These are phyloP conservation scores for Serilophus lunatus DNA, from an alignment of 2,113 vertebrate species.

Conservation along the genomic window DNA sequence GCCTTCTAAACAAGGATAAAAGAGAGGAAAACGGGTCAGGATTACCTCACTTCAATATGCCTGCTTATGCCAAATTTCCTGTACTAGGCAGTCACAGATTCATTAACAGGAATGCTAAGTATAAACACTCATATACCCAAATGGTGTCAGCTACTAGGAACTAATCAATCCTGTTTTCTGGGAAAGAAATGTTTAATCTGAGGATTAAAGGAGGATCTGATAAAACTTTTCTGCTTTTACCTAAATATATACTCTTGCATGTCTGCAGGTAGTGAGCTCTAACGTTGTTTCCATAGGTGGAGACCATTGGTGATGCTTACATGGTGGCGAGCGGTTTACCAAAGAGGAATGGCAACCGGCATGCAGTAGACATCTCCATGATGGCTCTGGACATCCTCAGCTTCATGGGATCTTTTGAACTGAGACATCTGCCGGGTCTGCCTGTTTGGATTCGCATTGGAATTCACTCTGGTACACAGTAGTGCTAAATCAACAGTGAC, in stretches of 20 bases:
- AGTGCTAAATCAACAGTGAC: neutral
- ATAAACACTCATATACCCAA: neutral
- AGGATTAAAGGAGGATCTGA: neutral
- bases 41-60: neutral
- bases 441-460: conserved; percentile 99
- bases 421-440: conserved; percentile 91
- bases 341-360: conserved; percentile 89
- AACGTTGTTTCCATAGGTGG: conserved; percentile 79
- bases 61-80: neutral
- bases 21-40: neutral
- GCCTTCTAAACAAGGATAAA: neutral
- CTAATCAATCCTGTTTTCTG: neutral
- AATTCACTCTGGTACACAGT: conserved; percentile 88
- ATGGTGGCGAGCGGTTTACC: conserved; percentile 97
- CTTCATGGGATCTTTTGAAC: conserved; percentile 92
- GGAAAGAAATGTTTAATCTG: neutral
- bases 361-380: conserved; percentile 91
- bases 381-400: conserved; percentile 96
- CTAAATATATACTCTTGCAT: neutral
- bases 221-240: neutral
- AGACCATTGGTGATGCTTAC: conserved; percentile 97
- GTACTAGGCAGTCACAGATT: neutral
- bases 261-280: neutral
- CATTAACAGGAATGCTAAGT: neutral
- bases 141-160: neutral